These are phyloP conservation scores for Molorchus minor DNA, from an alignment of 2,888 invertebrate genomes.

Conservation along the genomic window DNA sequence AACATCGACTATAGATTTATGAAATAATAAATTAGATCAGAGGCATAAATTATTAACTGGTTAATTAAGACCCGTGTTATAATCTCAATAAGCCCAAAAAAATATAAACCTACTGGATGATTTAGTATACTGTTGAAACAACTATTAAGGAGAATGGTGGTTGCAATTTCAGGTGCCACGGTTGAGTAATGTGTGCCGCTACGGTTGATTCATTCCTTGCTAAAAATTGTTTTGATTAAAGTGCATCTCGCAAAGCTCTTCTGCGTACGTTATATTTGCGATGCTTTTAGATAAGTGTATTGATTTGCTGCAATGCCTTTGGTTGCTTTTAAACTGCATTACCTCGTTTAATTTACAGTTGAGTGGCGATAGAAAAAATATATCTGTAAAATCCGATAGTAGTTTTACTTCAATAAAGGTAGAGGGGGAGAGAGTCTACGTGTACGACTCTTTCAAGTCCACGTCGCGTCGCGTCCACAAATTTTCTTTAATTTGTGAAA, in stretches of 20 bases:
- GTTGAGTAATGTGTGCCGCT: constrained; percentile 46
- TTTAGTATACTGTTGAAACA: constrained; percentile 50
- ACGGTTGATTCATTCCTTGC: constrained; percentile 49
- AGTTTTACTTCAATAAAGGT: no score
- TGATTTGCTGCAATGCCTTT: constrained; percentile 38
- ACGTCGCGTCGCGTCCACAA: no score
- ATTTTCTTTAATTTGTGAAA: no score
- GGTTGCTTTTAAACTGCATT: constrained; percentile 30
- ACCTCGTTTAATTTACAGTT: constrained; percentile 2
- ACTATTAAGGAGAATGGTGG: constrained; percentile 50
- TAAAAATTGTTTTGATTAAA: constrained; percentile 54
- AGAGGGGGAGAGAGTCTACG: no score
- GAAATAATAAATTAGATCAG: constrained; percentile 42
- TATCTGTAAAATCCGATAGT: no score
- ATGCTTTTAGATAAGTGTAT: constrained; percentile 39
- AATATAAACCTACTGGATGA: constrained; percentile 37
- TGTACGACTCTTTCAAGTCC: no score
- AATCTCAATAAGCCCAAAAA: constrained; percentile 36
- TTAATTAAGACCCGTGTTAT: constrained; percentile 49
- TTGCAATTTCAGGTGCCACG: constrained; percentile 54
- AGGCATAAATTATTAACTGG: constrained; percentile 44
- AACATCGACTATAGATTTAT: no score
- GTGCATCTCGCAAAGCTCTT: constrained; percentile 35
- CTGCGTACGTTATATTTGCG: constrained; percentile 43
- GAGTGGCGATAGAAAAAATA: no score